Evolutionary conservation across 2,797 vertebrate genomes (phyloP), one percentile per base, ranked within the genome.

Genomic region (Cossypha caffra): DNA sequence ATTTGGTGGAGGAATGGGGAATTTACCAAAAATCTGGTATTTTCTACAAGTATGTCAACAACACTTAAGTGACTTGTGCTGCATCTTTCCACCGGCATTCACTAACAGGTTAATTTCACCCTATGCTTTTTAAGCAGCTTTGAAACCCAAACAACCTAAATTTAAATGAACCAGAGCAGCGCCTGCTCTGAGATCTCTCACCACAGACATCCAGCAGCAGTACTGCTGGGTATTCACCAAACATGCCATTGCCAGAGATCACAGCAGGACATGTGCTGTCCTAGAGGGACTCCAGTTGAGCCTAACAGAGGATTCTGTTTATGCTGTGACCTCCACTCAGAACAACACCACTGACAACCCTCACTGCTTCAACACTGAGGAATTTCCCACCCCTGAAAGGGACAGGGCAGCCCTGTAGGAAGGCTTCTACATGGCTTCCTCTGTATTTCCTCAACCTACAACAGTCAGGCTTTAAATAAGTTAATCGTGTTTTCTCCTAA

Each of bases 231-330:
- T 38, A 42, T 3, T 43, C 50, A 62, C 37, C 66, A 35, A 28
- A 43, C 16, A 23, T 3, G 3, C 6, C 28, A 18, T 0, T 38
- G 40, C 31, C 71, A 28, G 51, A 72, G 24, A 57, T 26, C 54
- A 47, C 17, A 48, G 57, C 3, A 78, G 57, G 37, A 74, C 31
- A 24, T 0, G 5, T 1, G n/a, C 40, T 59, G 52, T 1, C 2
- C 3, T 24, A 47, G 31, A 1, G 0, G 40, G 51, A 61, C 28
- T 63, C 42, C 83, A 74, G 29, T 1, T 7, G 6, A 83, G 26
- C 14, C 74, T 37, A 38, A 51, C 7, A 68, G 58, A 61, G 29
- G 7, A 29, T 7, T 45, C 48, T 28, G 17, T 11, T 43, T 61
- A 62, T 48, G 58, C 37, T 5, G 0, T 6, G 40, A 84, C 40